phyloP scores from a whole-genome alignment of 2,113 vertebrate species.

The Campylomormyrus tamandua region DNA sequence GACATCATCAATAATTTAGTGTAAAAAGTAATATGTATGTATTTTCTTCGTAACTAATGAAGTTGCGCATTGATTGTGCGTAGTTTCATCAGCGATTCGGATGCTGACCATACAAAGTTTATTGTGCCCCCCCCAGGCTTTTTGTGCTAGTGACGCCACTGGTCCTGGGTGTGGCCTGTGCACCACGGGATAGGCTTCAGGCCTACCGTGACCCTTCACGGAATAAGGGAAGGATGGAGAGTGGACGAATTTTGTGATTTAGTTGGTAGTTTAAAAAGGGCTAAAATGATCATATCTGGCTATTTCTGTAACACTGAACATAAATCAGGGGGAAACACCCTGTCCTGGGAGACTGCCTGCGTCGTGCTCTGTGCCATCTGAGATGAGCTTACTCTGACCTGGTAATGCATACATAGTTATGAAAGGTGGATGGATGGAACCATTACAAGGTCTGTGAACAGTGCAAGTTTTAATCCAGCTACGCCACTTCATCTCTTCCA shows the following conservation, averaged over 20 bases:
- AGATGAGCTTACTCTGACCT: neutral
- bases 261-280: neutral
- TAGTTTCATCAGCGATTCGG: neutral
- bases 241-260: neutral
- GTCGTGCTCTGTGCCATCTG: neutral
- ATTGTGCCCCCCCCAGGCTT: neutral
- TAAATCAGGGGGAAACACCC: neutral
- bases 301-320: neutral
- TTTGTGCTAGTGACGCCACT: neutral
- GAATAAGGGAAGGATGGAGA: neutral
- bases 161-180: neutral
- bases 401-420: neutral
- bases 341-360: neutral
- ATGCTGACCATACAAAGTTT: neutral
- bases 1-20: neutral
- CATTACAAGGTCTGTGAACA: neutral
- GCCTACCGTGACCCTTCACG: neutral
- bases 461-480: neutral
- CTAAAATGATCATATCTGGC: neutral
- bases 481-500: neutral
- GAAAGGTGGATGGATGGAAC: neutral
- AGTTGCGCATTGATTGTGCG: neutral
- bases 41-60: neutral
- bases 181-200: neutral
- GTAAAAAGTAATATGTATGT: neutral